Conservation (phyloP, 1,140 invertebrate species). For the Drosophila gunungcola region DNA sequence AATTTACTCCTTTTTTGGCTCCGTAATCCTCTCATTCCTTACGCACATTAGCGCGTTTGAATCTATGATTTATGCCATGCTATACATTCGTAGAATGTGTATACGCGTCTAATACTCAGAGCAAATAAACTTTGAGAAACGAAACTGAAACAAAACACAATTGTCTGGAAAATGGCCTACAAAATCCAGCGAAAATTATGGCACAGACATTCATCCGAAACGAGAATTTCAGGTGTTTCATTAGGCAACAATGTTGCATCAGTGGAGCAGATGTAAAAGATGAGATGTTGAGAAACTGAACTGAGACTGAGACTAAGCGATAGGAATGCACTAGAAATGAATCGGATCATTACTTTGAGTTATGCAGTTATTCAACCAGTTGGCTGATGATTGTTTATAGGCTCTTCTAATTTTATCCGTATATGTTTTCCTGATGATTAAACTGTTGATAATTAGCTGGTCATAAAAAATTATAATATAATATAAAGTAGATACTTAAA, state of each 20-base stretch:
- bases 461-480: too few relatives aligned
- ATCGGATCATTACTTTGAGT: conserved; percentile 6
- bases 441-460: too few relatives aligned
- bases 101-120: too few relatives aligned
- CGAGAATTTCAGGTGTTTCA: conserved; percentile 40
- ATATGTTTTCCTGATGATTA: too few relatives aligned
- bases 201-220: conserved; percentile 37
- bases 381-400: too few relatives aligned
- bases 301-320: neutral
- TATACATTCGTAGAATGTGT: neutral
- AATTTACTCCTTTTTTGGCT: conserved; percentile 38
- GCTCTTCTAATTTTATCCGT: too few relatives aligned
- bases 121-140: conserved; percentile 36
- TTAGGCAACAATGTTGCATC: conserved; percentile 49
- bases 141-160: conserved; percentile 9
- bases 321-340: conserved; percentile 22
- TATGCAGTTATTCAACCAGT: neutral
- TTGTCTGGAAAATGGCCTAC: conserved; percentile 51
- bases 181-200: conserved; percentile 54
- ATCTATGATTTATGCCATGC: conserved; percentile 53
- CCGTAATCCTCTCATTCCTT: conserved; percentile 36
- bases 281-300: conserved; percentile 7
- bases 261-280: conserved; percentile 23
- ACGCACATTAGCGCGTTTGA: conserved; percentile 27
- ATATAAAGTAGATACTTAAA: neutral